A percentile compares a stretch with the other conserved stretches of the same genome.
Evolutionary conservation across 2,113 vertebrate genomes (phyloP).

Genomic region (Melanerpes aurifrons): DNA sequence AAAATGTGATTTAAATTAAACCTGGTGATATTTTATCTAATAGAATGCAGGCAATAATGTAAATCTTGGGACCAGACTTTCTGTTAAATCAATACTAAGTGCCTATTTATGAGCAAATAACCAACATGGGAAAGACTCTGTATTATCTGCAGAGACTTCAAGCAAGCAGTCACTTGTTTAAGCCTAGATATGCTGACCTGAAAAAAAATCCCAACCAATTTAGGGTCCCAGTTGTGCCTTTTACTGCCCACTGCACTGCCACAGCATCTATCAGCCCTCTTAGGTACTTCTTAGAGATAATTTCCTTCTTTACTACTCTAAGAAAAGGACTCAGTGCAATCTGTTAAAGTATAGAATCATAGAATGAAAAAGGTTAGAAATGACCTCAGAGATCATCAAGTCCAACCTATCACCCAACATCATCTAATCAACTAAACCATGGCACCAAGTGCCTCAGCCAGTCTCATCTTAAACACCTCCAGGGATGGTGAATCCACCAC

Average conservation of each 20-base stretch:
- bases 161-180: background rate
- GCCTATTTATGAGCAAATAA: background rate
- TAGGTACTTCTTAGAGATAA: background rate
- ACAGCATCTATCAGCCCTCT: background rate
- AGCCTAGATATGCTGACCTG: background rate
- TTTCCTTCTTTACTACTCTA: background rate
- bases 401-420: too few species aligned
- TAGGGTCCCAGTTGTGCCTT: background rate
- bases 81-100: background rate
- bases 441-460: too few species aligned
- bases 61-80: background rate
- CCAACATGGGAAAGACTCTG: background rate
- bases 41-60: background rate
- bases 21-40: background rate
- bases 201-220: background rate
- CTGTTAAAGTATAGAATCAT: too few species aligned
- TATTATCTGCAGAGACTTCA: background rate
- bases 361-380: too few species aligned
- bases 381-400: too few species aligned
- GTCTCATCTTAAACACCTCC: too few species aligned
- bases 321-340: background rate
- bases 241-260: background rate
- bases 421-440: too few species aligned
- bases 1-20: slow-evolving; percentile 28
- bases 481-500: too few species aligned